A percentile compares a stretch with the other conserved stretches of the same genome.
phyloP scores from a whole-genome alignment of 2,113 vertebrate species.

The Reinhardtius hippoglossoides region DNA sequence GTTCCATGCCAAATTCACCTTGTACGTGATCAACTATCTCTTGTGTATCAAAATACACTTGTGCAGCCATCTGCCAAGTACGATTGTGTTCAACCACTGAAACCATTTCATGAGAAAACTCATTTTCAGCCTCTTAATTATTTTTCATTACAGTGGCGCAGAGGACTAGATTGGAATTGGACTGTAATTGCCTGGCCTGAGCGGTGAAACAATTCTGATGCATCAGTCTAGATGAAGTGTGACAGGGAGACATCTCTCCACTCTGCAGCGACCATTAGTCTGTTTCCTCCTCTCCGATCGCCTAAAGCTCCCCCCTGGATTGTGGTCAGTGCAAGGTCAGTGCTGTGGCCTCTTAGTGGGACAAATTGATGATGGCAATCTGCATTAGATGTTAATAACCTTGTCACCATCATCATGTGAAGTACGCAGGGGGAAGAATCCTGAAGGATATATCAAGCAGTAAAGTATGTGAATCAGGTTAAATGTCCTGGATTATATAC shows the following conservation, averaged over 20 bases:
- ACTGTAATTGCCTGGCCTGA: constrained; percentile 96
- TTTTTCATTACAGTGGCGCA: constrained; percentile 97
- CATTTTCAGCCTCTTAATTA: constrained; percentile 99
- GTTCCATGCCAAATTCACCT: constrained; percentile 89
- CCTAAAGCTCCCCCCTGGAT: constrained; percentile 87
- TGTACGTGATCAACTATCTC: constrained; percentile 94
- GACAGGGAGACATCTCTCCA: constrained; percentile 95
- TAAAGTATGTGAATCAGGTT: background rate
- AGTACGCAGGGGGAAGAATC: background rate
- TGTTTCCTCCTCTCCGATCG: constrained; percentile 93
- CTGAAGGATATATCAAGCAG: background rate
- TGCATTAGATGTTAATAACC: constrained; percentile 84
- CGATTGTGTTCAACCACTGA: constrained; percentile 95
- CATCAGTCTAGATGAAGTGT: constrained; percentile 98
- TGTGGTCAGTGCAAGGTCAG: constrained; percentile 86
- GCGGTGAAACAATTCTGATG: constrained; percentile 90
- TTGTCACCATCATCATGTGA: constrained; percentile 70
- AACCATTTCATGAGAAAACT: constrained; percentile 99
- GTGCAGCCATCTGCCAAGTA: constrained; percentile 93
- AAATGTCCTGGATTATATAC: background rate
- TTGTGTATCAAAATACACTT: constrained; percentile 93
- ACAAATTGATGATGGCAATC: constrained; percentile 82
- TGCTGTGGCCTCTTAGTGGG: constrained; percentile 82
- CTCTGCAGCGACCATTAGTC: constrained; percentile 92
- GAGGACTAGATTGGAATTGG: constrained; percentile 98